These are phyloP conservation scores for Pipistrellus kuhlii DNA, from an alignment of 2,797 vertebrate species.

Conservation along the genomic window DNA sequence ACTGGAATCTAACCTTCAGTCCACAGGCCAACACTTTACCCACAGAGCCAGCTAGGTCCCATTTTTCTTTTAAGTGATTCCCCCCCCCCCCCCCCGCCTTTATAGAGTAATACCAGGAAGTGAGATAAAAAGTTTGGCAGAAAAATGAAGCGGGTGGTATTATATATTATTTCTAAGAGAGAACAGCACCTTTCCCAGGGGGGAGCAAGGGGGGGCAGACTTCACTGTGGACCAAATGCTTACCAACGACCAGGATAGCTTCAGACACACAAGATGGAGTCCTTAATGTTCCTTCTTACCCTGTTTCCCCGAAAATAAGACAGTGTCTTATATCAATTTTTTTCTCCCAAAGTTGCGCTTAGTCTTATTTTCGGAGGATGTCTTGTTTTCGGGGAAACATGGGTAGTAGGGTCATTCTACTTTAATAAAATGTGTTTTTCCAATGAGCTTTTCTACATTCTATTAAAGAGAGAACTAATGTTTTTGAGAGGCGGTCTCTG, in stretches of 20 bases:
- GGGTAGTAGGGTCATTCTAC: not conserved
- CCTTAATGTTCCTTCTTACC: not conserved
- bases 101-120: not conserved
- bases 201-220: no score
- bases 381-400: no score
- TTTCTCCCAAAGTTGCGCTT: no score
- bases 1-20: no score
- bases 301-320: no score
- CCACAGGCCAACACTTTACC: no score
- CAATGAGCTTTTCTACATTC: not conserved
- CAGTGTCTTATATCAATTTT: no score
- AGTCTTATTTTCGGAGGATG: no score
- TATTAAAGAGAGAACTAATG: no score
- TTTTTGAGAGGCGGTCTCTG: no score
- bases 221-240: not conserved
- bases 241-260: not conserved
- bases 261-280: not conserved
- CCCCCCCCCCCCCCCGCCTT: not conserved
- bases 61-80: not conserved
- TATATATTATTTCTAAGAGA: not conserved
- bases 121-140: not conserved
- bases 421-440: not conserved
- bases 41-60: no score
- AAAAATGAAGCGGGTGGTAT: not conserved
- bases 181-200: not conserved